Base-by-base conservation (phyloP, 2,888 invertebrate genomes). In the Leptinotarsa juncta region DNA sequence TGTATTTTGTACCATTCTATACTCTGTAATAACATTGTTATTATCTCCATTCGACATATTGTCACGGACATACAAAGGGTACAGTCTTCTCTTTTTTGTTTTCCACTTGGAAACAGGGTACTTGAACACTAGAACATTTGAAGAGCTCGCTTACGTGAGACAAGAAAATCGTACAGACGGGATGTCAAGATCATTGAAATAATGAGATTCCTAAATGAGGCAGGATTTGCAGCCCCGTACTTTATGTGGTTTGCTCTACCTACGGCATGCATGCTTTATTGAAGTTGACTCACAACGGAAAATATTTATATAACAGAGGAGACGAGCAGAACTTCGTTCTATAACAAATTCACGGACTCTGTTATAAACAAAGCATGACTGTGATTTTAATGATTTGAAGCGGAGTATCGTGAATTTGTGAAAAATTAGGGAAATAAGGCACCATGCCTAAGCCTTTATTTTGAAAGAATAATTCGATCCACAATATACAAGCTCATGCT, bases 131-230 rank as follows among this genome's bases (percentile, higher is more conserved):
- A 23, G 14, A 15, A 23, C 23, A 23, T 0, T 20, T 23, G 57
- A 23, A 57, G 57, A 26, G 20, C 57, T 57, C 57, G 57, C 18
- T 57, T 57, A 23, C 57, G 20, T 14, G 57, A 57, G 57, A 53
- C 18, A 53, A 4, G 12, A 57, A 57, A 57, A 20, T 57, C 57
- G 26, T 14, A 15, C 23, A 57, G 57, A 57, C 23, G 23, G 4
- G 57, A 57, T 26, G 20, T 57, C 57, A 10, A 57, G 57, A 57
- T 23, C 57, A 14, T 14, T 23, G 57, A 57, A 57, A 57, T 57
- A 57, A 57, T 57, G 57, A 57, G 57, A 57, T 23, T 15, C 23
- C 4, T 57, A 57, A 57, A 57, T 23, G 57, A 23, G 57, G 23
- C 20, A 20, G 57, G 20, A 16, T 23, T 57, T 23, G 3, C 20